These are phyloP conservation scores for Phortica magna DNA, from an alignment of 2,888 invertebrate genomes.

Conservation along the genomic window DNA sequence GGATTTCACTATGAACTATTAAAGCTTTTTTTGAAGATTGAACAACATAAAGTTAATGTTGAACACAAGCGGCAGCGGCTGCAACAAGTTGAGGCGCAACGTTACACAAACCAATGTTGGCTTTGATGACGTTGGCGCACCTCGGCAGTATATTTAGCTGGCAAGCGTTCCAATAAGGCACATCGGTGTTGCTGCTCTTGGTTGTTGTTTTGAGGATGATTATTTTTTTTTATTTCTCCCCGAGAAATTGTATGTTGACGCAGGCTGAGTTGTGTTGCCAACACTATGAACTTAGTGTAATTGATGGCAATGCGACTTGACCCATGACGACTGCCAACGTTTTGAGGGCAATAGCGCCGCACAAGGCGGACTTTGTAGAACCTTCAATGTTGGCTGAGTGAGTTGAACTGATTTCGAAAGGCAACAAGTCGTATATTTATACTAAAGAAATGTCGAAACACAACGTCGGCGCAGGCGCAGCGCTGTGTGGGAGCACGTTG, in stretches of 20 bases:
- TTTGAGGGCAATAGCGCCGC: background rate
- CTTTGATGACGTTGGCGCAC: background rate
- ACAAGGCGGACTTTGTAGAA: conserved; percentile 6
- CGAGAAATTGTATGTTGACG: background rate
- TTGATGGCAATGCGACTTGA: too few relatives aligned
- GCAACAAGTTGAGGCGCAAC: background rate
- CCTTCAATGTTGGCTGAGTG: conserved; percentile 20
- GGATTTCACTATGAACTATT: conserved; percentile 2
- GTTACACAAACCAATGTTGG: background rate
- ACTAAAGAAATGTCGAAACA: conserved; percentile 4
- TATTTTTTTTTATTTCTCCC: background rate
- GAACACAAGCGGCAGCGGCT: conserved; percentile 10
- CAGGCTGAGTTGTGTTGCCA: background rate
- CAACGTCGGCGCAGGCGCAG: background rate
- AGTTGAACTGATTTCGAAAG: conserved; percentile 28
- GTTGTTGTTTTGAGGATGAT: background rate
- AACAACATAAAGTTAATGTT: background rate
- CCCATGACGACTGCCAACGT: background rate
- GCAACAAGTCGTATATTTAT: conserved; percentile 15
- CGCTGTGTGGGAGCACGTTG: background rate
- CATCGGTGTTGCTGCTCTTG: conserved; percentile 22
- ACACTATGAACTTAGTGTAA: too few relatives aligned
- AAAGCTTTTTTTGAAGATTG: conserved; percentile 21
- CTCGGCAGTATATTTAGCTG: background rate
- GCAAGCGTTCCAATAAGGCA: conserved; percentile 11